Percentiles rank a stretch among this genome's conserved stretches.
Conservation (phyloP, 2,888 invertebrate genomes). For the Dione vanillae region DNA sequence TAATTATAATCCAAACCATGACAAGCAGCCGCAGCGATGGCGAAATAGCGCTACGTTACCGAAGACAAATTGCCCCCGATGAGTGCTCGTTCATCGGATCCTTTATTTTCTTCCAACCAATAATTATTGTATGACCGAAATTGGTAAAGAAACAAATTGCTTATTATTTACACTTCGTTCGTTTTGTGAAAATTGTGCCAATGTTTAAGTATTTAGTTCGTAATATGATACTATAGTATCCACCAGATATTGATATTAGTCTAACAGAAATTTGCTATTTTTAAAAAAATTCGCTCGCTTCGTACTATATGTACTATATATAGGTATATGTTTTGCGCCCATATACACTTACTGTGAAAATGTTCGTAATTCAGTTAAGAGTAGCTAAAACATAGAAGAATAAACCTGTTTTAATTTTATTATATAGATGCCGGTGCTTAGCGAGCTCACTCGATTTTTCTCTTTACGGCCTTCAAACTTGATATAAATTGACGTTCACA, state of each 20-base stretch:
- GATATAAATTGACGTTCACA: slow-evolving; percentile 43
- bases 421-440: slow-evolving; percentile 31
- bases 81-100: slow-evolving; percentile 14
- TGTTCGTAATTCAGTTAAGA: neutral
- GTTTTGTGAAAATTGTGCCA: neutral
- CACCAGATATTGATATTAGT: no score
- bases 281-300: no score
- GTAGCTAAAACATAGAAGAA: slow-evolving; percentile 6
- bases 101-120: slow-evolving; percentile 18
- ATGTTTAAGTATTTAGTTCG: neutral
- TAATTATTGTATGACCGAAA: slow-evolving; percentile 13
- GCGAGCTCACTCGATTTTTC: slow-evolving; percentile 42
- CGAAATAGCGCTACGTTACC: slow-evolving; percentile 29
- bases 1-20: slow-evolving; percentile 27
- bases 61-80: slow-evolving; percentile 31
- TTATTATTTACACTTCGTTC: neutral
- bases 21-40: slow-evolving; percentile 30
- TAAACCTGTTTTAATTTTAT: slow-evolving; percentile 37
- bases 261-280: no score
- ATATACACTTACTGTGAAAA: no score
- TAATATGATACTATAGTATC: no score
- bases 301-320: no score
- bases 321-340: no score
- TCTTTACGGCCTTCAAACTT: slow-evolving; percentile 44
- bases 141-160: neutral